These are phyloP conservation scores for Polylopha cassiicola DNA, from an alignment of 2,888 invertebrate species.

Conservation along the genomic window DNA sequence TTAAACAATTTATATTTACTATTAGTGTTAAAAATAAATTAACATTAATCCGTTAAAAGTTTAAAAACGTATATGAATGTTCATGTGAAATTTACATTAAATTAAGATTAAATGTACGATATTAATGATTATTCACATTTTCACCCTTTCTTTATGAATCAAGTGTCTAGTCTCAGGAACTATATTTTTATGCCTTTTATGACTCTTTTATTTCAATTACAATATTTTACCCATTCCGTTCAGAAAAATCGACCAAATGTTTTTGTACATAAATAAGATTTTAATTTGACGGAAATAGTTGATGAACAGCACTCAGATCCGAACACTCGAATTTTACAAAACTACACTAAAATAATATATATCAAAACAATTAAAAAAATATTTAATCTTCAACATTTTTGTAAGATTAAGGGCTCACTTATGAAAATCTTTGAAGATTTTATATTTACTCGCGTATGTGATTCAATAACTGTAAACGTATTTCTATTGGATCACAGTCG, in stretches of 20 bases:
- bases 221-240: constrained; percentile 41
- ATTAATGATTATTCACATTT: constrained; percentile 31
- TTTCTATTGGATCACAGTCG: constrained; percentile 23
- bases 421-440: constrained; percentile 47
- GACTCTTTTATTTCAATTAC: constrained; percentile 35
- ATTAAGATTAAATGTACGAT: constrained; percentile 29
- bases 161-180: constrained; percentile 43
- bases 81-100: constrained; percentile 35
- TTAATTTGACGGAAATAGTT: constrained; percentile 36
- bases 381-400: constrained; percentile 49
- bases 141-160: constrained; percentile 37
- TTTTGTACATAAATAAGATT: constrained; percentile 60
- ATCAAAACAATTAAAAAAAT: constrained; percentile 29
- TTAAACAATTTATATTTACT: constrained; percentile 45
- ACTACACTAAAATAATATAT: constrained; percentile 20
- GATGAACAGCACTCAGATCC: constrained; percentile 30
- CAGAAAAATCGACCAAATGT: constrained; percentile 55
- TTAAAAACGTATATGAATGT: constrained; percentile 34
- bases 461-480: constrained; percentile 19
- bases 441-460: constrained; percentile 41
- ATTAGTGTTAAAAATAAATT: constrained; percentile 38
- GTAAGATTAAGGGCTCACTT: constrained; percentile 60
- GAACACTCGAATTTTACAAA: constrained; percentile 29
- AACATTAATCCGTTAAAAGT: neutral
- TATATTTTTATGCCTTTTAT: constrained; percentile 16